Percentiles rank a stretch among this genome's conserved stretches.
These are phyloP conservation scores for Zeus faber DNA, from an alignment of 2,113 vertebrate genomes.

Conservation along the genomic window DNA sequence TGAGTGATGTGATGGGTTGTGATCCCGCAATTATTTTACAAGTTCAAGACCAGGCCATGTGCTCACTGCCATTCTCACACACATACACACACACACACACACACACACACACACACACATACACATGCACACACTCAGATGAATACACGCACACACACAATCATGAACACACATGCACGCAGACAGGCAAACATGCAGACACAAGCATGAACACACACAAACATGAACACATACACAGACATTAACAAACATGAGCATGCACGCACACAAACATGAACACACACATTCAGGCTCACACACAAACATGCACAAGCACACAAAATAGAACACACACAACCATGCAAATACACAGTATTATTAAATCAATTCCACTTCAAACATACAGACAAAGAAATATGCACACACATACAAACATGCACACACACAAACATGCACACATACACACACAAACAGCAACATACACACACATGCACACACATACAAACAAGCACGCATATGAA, in stretches of 20 bases:
- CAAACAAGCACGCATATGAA: too few relatives aligned
- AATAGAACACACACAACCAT: not conserved
- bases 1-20: slow-evolving; percentile 29
- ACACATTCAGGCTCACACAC: not conserved
- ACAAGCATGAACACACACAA: not conserved
- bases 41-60: slow-evolving; percentile 35
- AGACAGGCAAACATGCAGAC: not conserved
- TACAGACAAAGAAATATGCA: not conserved
- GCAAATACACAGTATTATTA: not conserved
- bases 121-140: not conserved
- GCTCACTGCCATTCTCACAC: too few relatives aligned
- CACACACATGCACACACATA: too few relatives aligned
- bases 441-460: too few relatives aligned
- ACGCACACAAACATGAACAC: not conserved
- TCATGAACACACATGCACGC: too few relatives aligned
- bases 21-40: not conserved
- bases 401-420: not conserved
- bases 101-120: not conserved
- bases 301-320: not conserved
- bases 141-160: too few relatives aligned
- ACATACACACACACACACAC: not conserved
- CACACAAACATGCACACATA: slow-evolving; percentile 10
- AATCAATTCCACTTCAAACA: too few relatives aligned
- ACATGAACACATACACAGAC: not conserved
- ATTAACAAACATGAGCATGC: not conserved